Evolutionary conservation across 2,888 invertebrate genomes (phyloP), one percentile per base, ranked within the genome.

Genomic region (Elysia crispata): DNA sequence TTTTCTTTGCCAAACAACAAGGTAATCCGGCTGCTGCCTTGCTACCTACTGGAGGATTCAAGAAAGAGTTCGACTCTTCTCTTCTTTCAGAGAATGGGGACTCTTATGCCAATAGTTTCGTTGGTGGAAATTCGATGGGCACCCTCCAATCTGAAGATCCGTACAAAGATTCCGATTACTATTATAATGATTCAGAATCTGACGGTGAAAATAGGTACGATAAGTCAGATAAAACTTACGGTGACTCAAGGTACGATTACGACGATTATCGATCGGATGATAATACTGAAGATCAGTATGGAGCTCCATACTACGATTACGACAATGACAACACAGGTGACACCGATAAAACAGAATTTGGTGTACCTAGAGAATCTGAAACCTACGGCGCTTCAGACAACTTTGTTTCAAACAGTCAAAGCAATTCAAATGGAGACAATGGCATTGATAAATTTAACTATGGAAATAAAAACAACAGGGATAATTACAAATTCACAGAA

Each of bases 21-120:
- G 73, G 73, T 15, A 73, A 73, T 20, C 73, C 73, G 20, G 73
- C 73, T 1, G 73, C 73, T 13, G 73, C 73, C 25, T 5, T 73
- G 25, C 49, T 73, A 23, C 73, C 73, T 3, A 25, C 50, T 23
- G 73, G 73, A 1, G 73, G 73, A 1, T 73, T 73, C 28, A 73
- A 73, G 25, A 73, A 54, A 50, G 73, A 73, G 50, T 73, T 73
- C 50, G 73, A 73, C 49, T 23, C 50, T 13, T 54, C 54, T n/a
- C 54, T 73, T 1, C 54, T 11, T 11, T 49, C 50, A 54, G 50
- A 54, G 3, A 30, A 23, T 25, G 11, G 11, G 6, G 73, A 50
- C 54, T 73, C 76, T 6, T 76, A 64, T 23, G 66, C 66, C n/a
- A 41, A 66, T 20, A 66, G 25, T 23, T 18, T 64, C n/a, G 30